Evolutionary conservation across 2,113 vertebrate species (phyloP).

Genomic region (Hemiscyllium ocellatum): DNA sequence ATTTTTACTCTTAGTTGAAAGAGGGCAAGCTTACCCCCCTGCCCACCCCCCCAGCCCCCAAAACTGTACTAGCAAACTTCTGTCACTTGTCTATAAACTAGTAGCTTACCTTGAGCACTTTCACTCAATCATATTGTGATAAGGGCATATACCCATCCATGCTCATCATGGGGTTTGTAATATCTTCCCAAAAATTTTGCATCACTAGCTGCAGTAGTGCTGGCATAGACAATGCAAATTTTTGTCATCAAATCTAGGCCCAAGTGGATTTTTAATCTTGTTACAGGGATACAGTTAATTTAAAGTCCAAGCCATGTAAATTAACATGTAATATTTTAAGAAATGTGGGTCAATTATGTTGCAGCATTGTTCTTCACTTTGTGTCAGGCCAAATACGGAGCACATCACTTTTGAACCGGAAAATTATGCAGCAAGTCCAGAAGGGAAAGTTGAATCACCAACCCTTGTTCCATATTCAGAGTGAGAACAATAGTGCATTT

Average conservation of each 20-base stretch:
- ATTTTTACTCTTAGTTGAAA: background rate
- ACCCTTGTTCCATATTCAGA: background rate
- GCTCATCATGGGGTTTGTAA: background rate
- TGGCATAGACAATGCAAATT: background rate
- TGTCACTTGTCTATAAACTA: background rate
- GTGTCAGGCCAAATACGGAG: background rate
- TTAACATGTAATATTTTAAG: background rate
- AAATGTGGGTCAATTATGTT: background rate
- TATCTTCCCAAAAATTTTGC: background rate
- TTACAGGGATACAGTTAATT: background rate
- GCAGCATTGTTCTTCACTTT: background rate
- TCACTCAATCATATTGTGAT: background rate
- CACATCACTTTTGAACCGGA: background rate
- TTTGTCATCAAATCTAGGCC: background rate
- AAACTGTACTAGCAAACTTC: background rate
- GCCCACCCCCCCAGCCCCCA: no score
- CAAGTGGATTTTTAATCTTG: slow-evolving; percentile 13
- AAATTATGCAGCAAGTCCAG: background rate
- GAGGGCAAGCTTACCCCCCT: background rate
- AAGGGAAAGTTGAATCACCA: background rate
- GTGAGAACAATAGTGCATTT: background rate
- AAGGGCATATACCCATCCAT: background rate
- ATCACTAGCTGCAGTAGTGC: background rate
- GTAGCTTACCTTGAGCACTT: background rate
- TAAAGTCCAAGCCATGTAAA: background rate